Percentiles rank a stretch among this genome's conserved stretches.
phyloP scores from a whole-genome alignment of 2,113 vertebrate species.

The Sus scrofa region T2T-Sscrofa CM000817.6:94800501-94801000 shows the following conservation, averaged over 20 bases:
- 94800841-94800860: neutral
- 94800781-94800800: neutral
- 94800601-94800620: neutral
- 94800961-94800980: conserved; percentile 70
- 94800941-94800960: conserved; percentile 60
- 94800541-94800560: neutral
- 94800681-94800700: conserved; percentile 26
- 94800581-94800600: neutral
- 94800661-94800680: neutral
- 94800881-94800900: neutral
- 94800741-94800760: neutral
- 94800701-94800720: conserved; percentile 24
- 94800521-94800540: neutral
- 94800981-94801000: neutral
- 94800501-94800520: neutral
- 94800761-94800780: neutral
- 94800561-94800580: neutral
- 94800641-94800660: neutral
- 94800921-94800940: neutral
- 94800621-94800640: neutral
- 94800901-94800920: neutral
- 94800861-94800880: neutral
- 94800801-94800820: neutral
- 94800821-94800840: neutral
- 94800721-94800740: neutral